These are phyloP conservation scores for Liasis olivaceus DNA, from an alignment of 2,797 vertebrate species.

Conservation along the genomic window DNA sequence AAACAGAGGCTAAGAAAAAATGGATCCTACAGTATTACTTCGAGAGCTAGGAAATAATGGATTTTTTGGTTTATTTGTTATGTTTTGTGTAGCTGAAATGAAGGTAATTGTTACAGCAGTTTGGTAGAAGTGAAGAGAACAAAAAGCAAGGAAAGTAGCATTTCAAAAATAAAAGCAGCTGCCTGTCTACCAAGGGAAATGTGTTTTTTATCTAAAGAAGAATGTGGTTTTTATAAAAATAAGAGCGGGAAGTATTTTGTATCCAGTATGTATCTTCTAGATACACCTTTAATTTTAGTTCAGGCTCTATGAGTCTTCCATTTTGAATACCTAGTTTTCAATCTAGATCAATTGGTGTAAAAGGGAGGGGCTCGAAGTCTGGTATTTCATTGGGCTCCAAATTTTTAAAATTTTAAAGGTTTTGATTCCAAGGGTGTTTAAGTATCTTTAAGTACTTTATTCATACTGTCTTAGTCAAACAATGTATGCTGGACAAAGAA, in stretches of 20 bases:
- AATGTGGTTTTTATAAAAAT: not conserved
- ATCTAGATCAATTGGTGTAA: not conserved
- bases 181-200: not conserved
- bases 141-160: not conserved
- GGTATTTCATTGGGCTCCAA: not conserved
- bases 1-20: not conserved
- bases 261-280: not conserved
- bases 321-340: not conserved
- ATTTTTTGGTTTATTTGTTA: not conserved
- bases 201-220: not conserved
- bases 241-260: not conserved
- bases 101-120: not conserved
- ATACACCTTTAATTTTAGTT: not conserved
- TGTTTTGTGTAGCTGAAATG: not conserved
- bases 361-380: not conserved
- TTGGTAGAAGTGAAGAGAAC: not conserved
- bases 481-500: slow-evolving; percentile 11
- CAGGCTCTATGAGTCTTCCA: not conserved
- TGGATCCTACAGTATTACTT: not conserved
- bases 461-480: not conserved
- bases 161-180: not conserved
- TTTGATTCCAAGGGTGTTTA: not conserved
- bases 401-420: not conserved
- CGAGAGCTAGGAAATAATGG: not conserved
- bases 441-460: not conserved